Base-by-base conservation (phyloP, 2,113 vertebrate genomes). In the Oreochromis niloticus region DNA sequence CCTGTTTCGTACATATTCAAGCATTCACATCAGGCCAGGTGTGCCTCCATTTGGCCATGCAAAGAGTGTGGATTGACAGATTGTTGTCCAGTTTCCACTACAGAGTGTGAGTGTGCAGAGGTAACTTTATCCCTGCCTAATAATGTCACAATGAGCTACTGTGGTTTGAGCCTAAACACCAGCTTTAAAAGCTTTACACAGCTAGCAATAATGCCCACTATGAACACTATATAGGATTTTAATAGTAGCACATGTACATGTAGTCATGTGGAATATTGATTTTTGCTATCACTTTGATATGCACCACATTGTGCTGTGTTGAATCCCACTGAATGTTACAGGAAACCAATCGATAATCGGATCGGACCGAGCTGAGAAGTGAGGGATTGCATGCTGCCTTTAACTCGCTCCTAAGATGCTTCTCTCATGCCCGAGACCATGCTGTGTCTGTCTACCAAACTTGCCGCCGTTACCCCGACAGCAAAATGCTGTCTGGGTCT, bases 11-110 rank as follows among this genome's bases (percentile, higher is more conserved):
- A 85, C 88, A 85, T 92, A 91, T 95, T 91, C 88, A 94, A 95
- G 93, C 94, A 93, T 95, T 95, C 92, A 92, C 93, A 92, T 91
- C 87, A 93, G 95, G 90, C 95, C 95, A 95, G 93, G 93, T 95
- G 95, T 87, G 92, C 94, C 92, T 95, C 93, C 85, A 17, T 92
- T 92, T 94, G 93, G 92, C 92, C 95, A 95, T 96, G 96, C 95
- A 95, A 94, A 93, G 84, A 93, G 90, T 89, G 83, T 89, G 88
- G 88, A 52, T 91, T 46, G 68, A 87, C 80, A n/a, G 34, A 43
- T 80, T 80, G 22, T 83, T 88, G 87, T 94, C 90, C 81, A 84
- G 68, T 80, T 93, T 87, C 83, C 88, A 89, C 87, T 88, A 83
- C 85, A 57, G 41, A 39, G 82, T 85, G 88, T 87, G 89, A 68